Evolutionary conservation across 2,113 vertebrate species (phyloP).

Genomic region (Pangasianodon hypophthalmus): DNA sequence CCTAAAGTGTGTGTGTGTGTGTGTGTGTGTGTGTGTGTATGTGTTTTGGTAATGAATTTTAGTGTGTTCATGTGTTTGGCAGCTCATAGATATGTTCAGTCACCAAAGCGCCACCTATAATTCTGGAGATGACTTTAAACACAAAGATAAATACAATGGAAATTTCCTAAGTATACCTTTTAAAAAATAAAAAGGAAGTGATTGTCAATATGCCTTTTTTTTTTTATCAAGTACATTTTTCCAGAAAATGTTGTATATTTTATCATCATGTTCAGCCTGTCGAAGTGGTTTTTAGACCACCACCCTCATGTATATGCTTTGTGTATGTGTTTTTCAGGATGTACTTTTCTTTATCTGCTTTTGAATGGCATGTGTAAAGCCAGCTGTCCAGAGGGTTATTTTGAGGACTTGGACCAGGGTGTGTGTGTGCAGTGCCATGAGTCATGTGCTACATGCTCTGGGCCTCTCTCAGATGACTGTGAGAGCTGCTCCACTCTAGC

Average conservation of each 20-base stretch:
- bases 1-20: neutral
- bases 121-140: neutral
- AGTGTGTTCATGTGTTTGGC: too few relatives aligned
- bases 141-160: neutral
- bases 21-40: too few relatives aligned
- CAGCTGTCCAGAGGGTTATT: constrained; percentile 75
- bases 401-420: constrained; percentile 78
- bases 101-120: too few relatives aligned
- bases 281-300: too few relatives aligned
- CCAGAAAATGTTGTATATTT: too few relatives aligned
- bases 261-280: neutral
- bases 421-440: constrained; percentile 73
- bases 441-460: constrained; percentile 75
- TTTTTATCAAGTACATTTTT: too few relatives aligned
- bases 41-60: too few relatives aligned
- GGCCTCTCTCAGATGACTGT: constrained; percentile 73
- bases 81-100: too few relatives aligned
- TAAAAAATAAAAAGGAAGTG: too few relatives aligned
- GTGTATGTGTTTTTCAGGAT: constrained; percentile 63
- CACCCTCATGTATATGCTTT: neutral
- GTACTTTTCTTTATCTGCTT: constrained; percentile 80
- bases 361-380: constrained; percentile 74
- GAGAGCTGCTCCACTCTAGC: constrained; percentile 70
- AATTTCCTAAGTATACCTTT: neutral
- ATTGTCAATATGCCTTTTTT: too few relatives aligned